Evolutionary conservation across 2,888 invertebrate genomes (phyloP), one percentile per base, ranked within the genome.

Genomic region (Hirtodrosophila trivittata): DNA sequence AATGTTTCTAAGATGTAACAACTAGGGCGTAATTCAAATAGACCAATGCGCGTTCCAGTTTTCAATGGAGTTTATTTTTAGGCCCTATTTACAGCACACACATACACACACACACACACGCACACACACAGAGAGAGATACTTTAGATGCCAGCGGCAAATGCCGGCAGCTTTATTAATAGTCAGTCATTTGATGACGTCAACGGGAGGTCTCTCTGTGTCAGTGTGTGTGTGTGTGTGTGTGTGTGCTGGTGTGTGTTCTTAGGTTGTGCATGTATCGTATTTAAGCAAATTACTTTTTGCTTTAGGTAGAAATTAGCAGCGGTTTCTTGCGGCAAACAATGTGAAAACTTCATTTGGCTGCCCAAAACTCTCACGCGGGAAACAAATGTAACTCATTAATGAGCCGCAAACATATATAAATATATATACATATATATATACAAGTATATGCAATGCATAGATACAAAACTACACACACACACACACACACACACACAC

Each of bases 11-110:
- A 33, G 55, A 45, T 52, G 52, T 42, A 41, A 41, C 43, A 63
- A 75, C 56, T 70, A 46, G 70, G 66, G 46, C 72, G 50, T 30
- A 64, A 75, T 76, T 54, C 55, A 50, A 56, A 52, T 57, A 46
- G 50, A 33, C 30, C 45, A 71, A 69, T 42, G 26, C 3, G 49
- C 78, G 87, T 67, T 80, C 80, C 83, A 80, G 87, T 87, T 81
- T 81, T 80, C 80, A 86, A 86, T 80, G 87, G 83, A 86, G 51
- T 62, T 66, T 81, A 83, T 86, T 87, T 87, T 66, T 81, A 87
- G 87, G 60, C 58, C 46, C 62, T 57, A 70, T 9, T 49, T 55
- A 55, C 49, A 59, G 37, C 49, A 16, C 35, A 66, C 25, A 50
- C 28, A 52, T 16, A 39, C 21, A 16, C 3, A 18, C 43, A 50